Percentiles rank a stretch among this genome's conserved stretches.
phyloP scores from a whole-genome alignment of 2,797 vertebrate genomes.

The Diglossa cyanea region DNA sequence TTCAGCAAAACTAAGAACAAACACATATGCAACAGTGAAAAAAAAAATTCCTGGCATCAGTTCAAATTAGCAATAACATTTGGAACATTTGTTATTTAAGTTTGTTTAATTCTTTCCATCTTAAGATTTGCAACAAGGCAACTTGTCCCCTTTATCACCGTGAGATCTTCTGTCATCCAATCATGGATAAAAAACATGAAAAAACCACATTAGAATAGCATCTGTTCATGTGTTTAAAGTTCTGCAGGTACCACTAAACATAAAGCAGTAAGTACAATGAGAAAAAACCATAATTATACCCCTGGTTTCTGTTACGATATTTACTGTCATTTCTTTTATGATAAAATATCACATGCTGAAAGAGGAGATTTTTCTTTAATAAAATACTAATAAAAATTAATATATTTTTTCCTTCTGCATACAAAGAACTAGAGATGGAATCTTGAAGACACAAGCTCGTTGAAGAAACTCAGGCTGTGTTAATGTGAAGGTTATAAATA shows the following conservation, averaged over 20 bases:
- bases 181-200: constrained; percentile 49
- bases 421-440: not conserved
- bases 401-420: not conserved
- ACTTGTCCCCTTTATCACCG: constrained; percentile 55
- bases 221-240: constrained; percentile 14
- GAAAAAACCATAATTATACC: not conserved
- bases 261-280: constrained; percentile 43
- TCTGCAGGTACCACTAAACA: constrained; percentile 55
- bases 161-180: constrained; percentile 38
- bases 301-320: not conserved
- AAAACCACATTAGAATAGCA: constrained; percentile 44
- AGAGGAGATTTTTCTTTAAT: not conserved
- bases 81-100: constrained; percentile 75
- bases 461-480: not conserved
- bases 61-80: constrained; percentile 75
- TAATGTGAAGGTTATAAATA: not conserved
- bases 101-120: constrained; percentile 72
- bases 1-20: constrained; percentile 70
- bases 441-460: not conserved
- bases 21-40: constrained; percentile 64
- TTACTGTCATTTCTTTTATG: not conserved
- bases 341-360: not conserved
- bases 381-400: not conserved
- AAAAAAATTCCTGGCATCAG: constrained; percentile 36
- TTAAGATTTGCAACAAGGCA: constrained; percentile 59